These are phyloP conservation scores for Parthenolecanium corni DNA, from an alignment of 2,888 invertebrate species.

Conservation along the genomic window DNA sequence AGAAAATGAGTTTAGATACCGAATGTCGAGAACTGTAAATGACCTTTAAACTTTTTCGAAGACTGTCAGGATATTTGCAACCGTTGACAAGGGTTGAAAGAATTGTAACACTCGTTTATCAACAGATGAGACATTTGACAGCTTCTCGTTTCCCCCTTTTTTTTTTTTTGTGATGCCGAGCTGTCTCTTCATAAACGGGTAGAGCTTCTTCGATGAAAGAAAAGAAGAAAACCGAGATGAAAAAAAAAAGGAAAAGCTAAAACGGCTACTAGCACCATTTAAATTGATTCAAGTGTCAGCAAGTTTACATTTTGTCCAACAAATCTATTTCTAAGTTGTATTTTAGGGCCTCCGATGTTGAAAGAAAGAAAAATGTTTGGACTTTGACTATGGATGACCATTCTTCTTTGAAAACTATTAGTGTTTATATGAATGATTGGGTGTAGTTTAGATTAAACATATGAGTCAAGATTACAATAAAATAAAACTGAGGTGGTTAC, in stretches of 20 bases:
- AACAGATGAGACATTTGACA: constrained; percentile 18
- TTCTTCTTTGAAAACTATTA: no score
- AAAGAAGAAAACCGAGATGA: no score
- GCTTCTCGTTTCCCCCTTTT: constrained; percentile 14
- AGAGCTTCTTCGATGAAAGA: background rate
- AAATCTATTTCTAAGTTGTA: constrained; percentile 10
- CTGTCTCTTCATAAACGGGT: background rate
- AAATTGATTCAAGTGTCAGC: constrained; percentile 11
- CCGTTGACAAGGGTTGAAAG: constrained; percentile 20
- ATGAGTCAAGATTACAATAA: no score
- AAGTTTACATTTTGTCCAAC: constrained; percentile 19
- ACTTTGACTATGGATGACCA: no score
- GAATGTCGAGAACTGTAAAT: background rate
- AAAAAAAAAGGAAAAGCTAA: no score
- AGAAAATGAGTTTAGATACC: background rate
- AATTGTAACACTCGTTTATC: constrained; percentile 20
- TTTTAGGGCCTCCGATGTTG: no score
- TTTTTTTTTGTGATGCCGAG: background rate
- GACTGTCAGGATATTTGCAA: constrained; percentile 10
- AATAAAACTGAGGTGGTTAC: no score
- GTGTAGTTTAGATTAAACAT: no score
- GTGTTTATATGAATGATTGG: no score
- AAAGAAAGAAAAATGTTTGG: no score
- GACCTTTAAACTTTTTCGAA: constrained; percentile 8
- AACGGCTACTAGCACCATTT: constrained; percentile 8